Evolutionary conservation across 2,113 vertebrate species (phyloP).

Genomic region (Aspidoscelis tigris): DNA sequence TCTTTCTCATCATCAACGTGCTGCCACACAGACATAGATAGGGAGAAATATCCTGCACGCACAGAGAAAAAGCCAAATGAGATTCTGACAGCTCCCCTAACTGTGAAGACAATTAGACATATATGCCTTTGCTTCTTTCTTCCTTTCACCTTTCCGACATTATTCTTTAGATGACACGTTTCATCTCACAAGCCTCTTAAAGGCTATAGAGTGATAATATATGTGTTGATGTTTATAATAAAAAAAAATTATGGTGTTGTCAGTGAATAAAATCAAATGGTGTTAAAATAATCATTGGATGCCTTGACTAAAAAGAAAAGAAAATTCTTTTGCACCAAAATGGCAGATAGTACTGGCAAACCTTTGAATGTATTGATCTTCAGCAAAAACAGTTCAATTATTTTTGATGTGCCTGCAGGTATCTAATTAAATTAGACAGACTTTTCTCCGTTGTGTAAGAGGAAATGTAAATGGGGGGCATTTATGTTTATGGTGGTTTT

Average conservation of each 20-base stretch:
- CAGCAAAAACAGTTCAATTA: slow-evolving; percentile 21
- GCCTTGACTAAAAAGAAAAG: neutral
- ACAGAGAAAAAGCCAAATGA: slow-evolving; percentile 12
- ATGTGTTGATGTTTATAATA: neutral
- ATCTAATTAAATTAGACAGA: slow-evolving; percentile 9
- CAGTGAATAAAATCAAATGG: slow-evolving; percentile 12
- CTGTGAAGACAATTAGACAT: slow-evolving; percentile 2
- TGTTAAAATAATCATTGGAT: slow-evolving; percentile 11
- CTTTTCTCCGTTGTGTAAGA: neutral
- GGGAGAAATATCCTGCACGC: neutral
- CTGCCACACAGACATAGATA: neutral
- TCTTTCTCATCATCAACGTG: neutral
- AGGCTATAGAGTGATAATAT: neutral
- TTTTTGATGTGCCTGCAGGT: slow-evolving; percentile 2
- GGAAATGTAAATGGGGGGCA: neutral
- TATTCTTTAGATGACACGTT: slow-evolving; percentile 36
- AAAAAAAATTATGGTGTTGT: neutral
- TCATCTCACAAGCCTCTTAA: slow-evolving; percentile 9
- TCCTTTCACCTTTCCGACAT: neutral
- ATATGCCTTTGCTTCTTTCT: neutral
- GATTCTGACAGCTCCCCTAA: neutral
- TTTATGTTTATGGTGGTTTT: neutral
- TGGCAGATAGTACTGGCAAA: slow-evolving; percentile 1
- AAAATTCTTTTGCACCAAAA: slow-evolving; percentile 21
- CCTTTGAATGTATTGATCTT: slow-evolving; percentile 19